Conservation (phyloP, 1,140 invertebrate genomes). For the Babylonia areolata region DNA sequence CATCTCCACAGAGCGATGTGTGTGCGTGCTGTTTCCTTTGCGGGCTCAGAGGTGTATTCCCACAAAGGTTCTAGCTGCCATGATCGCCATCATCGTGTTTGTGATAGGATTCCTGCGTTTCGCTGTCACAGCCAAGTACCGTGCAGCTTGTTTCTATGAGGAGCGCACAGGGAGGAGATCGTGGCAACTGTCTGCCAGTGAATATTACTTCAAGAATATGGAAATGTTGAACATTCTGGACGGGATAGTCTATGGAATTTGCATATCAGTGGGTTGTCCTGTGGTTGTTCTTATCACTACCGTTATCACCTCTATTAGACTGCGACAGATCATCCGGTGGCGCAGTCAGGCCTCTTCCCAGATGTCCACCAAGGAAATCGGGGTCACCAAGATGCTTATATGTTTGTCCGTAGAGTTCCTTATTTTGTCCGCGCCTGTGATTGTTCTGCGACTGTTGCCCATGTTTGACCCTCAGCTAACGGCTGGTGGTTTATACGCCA, state of each 20-base stretch:
- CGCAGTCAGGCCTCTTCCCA: neutral
- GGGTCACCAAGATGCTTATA: conserved; percentile 17
- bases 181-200: neutral
- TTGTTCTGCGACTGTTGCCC: neutral
- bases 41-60: no score
- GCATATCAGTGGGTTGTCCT: neutral
- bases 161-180: neutral
- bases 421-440: neutral
- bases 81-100: neutral
- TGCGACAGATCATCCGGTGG: neutral
- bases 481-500: neutral
- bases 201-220: neutral
- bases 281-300: neutral
- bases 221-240: neutral
- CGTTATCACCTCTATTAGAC: neutral
- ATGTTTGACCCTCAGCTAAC: neutral
- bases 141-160: conserved; percentile 4
- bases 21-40: no score
- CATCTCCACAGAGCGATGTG: neutral
- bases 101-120: neutral
- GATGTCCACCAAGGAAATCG: neutral
- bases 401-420: conserved; percentile 7
- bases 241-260: neutral
- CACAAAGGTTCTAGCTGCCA: neutral
- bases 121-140: neutral